Evolutionary conservation across 2,113 vertebrate species (phyloP).

Genomic region (Corythornis vintsioides): DNA sequence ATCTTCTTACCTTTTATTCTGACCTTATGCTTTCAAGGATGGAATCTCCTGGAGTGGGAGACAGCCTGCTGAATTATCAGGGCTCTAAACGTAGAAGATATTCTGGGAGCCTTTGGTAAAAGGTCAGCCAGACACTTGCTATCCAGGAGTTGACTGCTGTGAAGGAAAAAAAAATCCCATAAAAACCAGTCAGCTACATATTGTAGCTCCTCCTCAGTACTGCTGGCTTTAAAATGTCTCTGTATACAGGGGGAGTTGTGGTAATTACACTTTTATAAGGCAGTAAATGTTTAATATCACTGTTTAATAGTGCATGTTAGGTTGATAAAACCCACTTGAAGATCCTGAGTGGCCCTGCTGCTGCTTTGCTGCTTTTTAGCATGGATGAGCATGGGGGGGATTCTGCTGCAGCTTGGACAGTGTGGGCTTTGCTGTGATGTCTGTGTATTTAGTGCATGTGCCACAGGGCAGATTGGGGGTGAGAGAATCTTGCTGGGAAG

Average conservation of each 20-base stretch:
- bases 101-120: neutral
- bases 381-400: neutral
- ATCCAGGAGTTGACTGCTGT: neutral
- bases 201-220: neutral
- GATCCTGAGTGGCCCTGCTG: neutral
- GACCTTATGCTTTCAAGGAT: neutral
- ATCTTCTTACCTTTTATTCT: neutral
- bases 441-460: neutral
- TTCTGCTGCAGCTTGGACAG: neutral
- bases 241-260: neutral
- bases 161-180: neutral
- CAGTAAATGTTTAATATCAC: slow-evolving; percentile 18
- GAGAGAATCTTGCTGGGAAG: neutral
- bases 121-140: neutral
- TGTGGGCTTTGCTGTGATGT: neutral
- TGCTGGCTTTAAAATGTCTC: neutral
- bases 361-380: neutral
- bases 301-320: neutral
- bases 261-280: slow-evolving; percentile 25
- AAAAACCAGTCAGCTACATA: neutral
- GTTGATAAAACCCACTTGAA: neutral
- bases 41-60: neutral
- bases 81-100: neutral
- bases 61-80: neutral
- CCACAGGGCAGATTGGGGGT: neutral